Conservation (phyloP, 2,113 vertebrate species). For the Anolis carolinensis region DNA sequence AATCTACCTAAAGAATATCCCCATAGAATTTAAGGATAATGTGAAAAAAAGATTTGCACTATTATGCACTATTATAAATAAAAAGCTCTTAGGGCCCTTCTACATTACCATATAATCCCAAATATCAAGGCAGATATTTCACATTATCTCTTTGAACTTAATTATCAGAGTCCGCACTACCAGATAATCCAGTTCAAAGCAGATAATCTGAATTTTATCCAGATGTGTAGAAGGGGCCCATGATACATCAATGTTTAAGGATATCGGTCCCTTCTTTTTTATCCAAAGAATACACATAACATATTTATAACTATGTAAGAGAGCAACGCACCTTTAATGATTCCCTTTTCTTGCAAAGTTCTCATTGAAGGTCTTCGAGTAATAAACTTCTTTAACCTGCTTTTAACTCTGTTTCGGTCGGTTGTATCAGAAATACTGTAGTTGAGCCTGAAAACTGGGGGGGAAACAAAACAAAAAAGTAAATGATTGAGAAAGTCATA, state of each 20-base stretch:
- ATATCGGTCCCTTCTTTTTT: background rate
- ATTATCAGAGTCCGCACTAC: no score
- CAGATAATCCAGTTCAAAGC: no score
- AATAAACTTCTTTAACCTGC: conserved; percentile 91
- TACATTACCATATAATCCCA: no score
- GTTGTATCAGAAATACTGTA: conserved; percentile 86
- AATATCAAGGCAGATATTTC: no score
- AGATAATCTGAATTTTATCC: no score
- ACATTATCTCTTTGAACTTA: no score
- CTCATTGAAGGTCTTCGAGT: conserved; percentile 87
- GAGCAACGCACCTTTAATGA: conserved; percentile 86
- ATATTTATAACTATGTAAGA: conserved; percentile 8
- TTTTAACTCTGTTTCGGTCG: conserved; percentile 86
- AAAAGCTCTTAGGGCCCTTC: no score
- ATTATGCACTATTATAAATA: no score
- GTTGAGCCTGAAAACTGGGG: conserved; percentile 85
- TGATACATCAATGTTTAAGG: background rate
- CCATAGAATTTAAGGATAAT: no score
- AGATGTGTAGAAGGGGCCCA: background rate
- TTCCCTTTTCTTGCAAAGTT: conserved; percentile 88
- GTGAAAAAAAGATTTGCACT: no score
- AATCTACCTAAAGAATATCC: no score
- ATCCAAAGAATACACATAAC: background rate
- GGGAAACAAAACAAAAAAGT: conserved; percentile 37
- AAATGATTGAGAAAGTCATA: conserved; percentile 3